phyloP scores from a whole-genome alignment of 2,888 invertebrate species.

The Xylota sylvarum region DNA sequence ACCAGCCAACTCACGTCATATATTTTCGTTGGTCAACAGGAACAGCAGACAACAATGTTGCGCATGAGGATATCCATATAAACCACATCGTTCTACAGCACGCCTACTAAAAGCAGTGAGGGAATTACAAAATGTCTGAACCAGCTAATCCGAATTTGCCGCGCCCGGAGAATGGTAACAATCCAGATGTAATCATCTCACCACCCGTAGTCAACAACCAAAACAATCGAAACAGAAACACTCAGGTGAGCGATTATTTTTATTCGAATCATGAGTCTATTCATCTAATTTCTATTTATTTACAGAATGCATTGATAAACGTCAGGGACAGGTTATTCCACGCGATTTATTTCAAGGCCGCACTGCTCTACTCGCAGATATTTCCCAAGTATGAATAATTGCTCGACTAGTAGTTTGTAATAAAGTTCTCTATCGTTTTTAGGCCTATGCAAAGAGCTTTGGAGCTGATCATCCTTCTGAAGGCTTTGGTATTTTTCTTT shows the following conservation, averaged over 20 bases:
- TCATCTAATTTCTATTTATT: background rate
- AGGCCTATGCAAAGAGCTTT: constrained; percentile 82
- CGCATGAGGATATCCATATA: constrained; percentile 62
- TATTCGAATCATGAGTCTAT: background rate
- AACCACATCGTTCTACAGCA: constrained; percentile 40
- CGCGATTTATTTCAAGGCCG: constrained; percentile 96
- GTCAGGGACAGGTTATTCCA: constrained; percentile 97
- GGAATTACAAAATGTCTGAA: constrained; percentile 67
- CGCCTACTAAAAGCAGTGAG: constrained; percentile 18
- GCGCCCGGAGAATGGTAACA: constrained; percentile 62
- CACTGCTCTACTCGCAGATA: constrained; percentile 95
- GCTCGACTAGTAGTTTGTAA: constrained; percentile 92
- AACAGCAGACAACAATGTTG: constrained; percentile 58
- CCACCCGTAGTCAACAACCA: constrained; percentile 79
- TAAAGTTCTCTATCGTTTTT: constrained; percentile 49
- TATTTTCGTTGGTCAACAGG: constrained; percentile 27
- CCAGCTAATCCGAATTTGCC: constrained; percentile 63
- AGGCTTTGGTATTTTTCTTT: constrained; percentile 94
- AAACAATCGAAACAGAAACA: constrained; percentile 80
- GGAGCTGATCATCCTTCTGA: constrained; percentile 84
- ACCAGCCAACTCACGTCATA: background rate
- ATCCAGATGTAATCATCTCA: constrained; percentile 62
- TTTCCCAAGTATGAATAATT: constrained; percentile 94
- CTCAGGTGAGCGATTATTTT: constrained; percentile 74
- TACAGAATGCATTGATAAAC: constrained; percentile 91